Base-by-base conservation (phyloP, 2,797 vertebrate genomes). In the Chromis chromis region DNA sequence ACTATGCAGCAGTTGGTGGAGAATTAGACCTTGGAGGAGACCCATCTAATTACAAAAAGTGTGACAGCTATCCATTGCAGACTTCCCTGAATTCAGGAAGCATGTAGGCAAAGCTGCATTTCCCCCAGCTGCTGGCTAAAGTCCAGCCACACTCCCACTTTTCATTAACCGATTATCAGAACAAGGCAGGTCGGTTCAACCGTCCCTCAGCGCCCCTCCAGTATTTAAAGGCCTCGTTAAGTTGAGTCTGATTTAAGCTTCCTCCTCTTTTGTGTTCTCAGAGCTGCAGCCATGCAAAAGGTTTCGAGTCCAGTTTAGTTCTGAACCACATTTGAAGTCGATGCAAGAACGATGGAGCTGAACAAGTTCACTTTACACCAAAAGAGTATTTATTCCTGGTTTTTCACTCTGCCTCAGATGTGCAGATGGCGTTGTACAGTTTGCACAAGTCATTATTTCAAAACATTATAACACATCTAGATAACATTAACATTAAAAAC, bases 311-410 rank as follows among this genome's bases (percentile, higher is more conserved):
- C 2, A 33, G 33, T 33, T 33, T 10, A 33, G 8, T 33, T 33
- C 10, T 3, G 12, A 42, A 16, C 39, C 39, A 16, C 14, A 13
- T 13, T 42, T 31, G 3, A 4, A 42, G 5, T 16, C 27, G 58
- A 73, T 49, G 46, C 53, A 85, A 65, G 85, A 74, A 91, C 10
- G 48, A 89, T 69, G 69, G 76, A 68, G 36, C 65, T 63, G 40
- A 57, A 65, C 50, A 2, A 78, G 82, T 69, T 83, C 55, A 89
- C 54, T 85, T 93, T 93, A 94, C 87, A 94, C 91, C 94, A 95
- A 94, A 93, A 92, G 94, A 93, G 93, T 91, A 91, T 95, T 95
- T 95, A 95, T 95, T 95, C 91, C 91, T 93, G 90, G 93, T 93
- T 93, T 92, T 93, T 93, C 94, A 95, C 94, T 94, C 94, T 89